phyloP scores from a whole-genome alignment of 2,888 invertebrate species.

The Microchrysa polita region DNA sequence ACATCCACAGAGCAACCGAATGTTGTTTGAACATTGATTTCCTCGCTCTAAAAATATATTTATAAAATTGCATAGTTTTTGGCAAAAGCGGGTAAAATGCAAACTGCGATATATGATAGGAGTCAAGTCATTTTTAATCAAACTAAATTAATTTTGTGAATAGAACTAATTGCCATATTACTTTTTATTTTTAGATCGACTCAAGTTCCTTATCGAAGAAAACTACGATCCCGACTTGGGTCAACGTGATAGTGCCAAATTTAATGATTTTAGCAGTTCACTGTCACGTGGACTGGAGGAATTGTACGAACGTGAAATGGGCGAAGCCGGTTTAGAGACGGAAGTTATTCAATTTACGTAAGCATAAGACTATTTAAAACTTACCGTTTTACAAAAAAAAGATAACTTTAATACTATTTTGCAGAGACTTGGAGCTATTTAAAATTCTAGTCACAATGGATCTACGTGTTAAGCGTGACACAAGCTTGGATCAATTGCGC shows the following conservation, averaged over 20 bases:
- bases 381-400: not conserved
- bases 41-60: too few species aligned
- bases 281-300: slow-evolving; percentile 44
- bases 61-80: too few species aligned
- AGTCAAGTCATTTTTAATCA: too few species aligned
- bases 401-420: not conserved
- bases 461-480: slow-evolving; percentile 10
- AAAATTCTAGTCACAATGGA: slow-evolving; percentile 21
- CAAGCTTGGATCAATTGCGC: not conserved
- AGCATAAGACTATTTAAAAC: slow-evolving; percentile 3
- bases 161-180: too few species aligned
- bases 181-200: slow-evolving; percentile 42
- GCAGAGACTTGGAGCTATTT: slow-evolving; percentile 13
- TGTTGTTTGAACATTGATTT: too few species aligned
- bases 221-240: slow-evolving; percentile 29
- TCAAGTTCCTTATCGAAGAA: slow-evolving; percentile 40
- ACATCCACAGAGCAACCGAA: too few species aligned
- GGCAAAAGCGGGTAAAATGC: too few species aligned
- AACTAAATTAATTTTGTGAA: too few species aligned
- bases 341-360: slow-evolving; percentile 44
- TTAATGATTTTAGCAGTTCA: slow-evolving; percentile 27
- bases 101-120: too few species aligned
- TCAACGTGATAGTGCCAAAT: slow-evolving; percentile 41
- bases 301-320: slow-evolving; percentile 33
- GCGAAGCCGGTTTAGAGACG: slow-evolving; percentile 16